Conservation (phyloP, 2,113 vertebrate species). For the Callocephalon fimbriatum region DNA sequence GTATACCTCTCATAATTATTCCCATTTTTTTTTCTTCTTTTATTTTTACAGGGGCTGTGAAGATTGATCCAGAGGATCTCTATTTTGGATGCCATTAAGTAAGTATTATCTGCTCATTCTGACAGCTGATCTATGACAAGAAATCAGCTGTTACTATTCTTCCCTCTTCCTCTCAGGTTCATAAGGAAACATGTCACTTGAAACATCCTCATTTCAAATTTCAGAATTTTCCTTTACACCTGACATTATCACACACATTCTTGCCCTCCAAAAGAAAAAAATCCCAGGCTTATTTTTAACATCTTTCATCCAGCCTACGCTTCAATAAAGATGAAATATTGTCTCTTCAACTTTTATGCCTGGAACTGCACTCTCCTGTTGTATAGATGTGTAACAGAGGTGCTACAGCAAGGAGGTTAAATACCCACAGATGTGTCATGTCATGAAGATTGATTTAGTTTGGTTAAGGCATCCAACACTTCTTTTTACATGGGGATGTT, state of each 20-base stretch:
- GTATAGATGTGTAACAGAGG: background rate
- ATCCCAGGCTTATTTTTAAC: background rate
- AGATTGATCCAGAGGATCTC: background rate
- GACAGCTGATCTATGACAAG: conserved; percentile 21
- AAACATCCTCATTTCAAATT: background rate
- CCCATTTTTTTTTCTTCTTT: background rate
- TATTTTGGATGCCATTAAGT: background rate
- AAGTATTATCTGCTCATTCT: background rate
- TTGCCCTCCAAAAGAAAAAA: background rate
- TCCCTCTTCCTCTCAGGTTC: background rate
- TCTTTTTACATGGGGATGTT: background rate
- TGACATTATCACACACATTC: background rate
- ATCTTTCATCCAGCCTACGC: background rate
- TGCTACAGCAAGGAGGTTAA: background rate
- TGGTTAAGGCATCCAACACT: background rate
- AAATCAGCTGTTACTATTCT: background rate
- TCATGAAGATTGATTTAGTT: background rate
- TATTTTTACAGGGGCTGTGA: background rate
- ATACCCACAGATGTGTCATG: background rate
- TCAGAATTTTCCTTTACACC: background rate
- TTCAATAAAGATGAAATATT: background rate
- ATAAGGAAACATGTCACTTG: background rate
- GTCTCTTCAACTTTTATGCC: background rate
- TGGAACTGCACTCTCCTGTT: background rate
- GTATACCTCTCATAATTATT: background rate